Base-by-base conservation (phyloP, 2,888 invertebrate species). In the Tuta absoluta region DNA sequence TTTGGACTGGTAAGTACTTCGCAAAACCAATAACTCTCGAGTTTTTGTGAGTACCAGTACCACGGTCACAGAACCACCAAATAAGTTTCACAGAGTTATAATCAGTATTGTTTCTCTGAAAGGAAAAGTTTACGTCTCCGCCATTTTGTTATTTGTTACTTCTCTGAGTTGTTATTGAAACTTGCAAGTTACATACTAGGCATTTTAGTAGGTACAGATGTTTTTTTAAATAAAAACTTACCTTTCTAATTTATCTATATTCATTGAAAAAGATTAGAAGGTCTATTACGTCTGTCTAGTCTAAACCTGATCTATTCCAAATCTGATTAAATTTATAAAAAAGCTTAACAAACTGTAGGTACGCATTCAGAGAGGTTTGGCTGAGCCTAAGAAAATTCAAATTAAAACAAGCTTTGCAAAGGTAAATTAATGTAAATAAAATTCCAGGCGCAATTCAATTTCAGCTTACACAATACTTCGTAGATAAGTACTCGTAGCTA, bases 91-190 rank as follows among this genome's bases (percentile, higher is more conserved):
- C 53, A n/a, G 53, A 49, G 68, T 71, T 58, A 58, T 67, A 68
- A 75, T 75, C 74, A 77, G 75, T 77, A 75, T 77, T 75, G 38
- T 58, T 58, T 37, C 71, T 71, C 24, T 56, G 71, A 69, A 69
- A 71, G 72, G 71, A 74, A 76, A 83, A 82, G 74, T 81, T 80
- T 67, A 62, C 61, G 71, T 70, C 73, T 73, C 74, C 76, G 75
- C 77, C 78, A 81, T 80, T 76, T 77, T 77, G 78, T 81, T 81
- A 79, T 80, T 77, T 75, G 24, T 48, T 61, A 38, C 33, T 59
- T 21, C 59, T 59, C 21, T n/a, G 23, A n/a, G 61, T 12, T 61
- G 61, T 60, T 45, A 49, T 51, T 48, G 48, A 48, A 48, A 45
- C 45, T 45, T 45, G 19, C 10, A 48, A 19, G 19, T 48, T 19